These are phyloP conservation scores for Drosophila insularis DNA, from an alignment of 1,140 invertebrate species.

Conservation along the genomic window DNA sequence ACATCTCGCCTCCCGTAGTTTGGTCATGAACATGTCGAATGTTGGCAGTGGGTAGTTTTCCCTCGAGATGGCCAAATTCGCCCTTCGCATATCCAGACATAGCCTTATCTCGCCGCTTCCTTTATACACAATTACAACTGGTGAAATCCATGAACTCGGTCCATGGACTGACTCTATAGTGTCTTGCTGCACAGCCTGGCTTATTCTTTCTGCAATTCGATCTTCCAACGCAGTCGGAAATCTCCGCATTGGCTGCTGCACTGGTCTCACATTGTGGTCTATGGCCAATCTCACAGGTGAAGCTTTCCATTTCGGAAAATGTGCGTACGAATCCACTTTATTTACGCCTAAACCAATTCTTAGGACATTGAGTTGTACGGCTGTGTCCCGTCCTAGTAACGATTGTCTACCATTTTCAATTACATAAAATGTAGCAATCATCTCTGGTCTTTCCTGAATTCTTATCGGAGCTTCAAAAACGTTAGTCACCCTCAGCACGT, in stretches of 20 bases:
- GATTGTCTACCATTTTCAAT: too few relatives aligned
- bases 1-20: neutral
- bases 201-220: neutral
- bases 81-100: neutral
- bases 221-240: neutral
- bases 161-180: slow-evolving; percentile 24
- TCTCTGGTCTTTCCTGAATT: too few relatives aligned
- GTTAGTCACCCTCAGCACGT: too few relatives aligned
- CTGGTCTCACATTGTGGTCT: neutral
- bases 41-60: neutral
- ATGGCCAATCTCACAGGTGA: neutral
- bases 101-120: slow-evolving; percentile 3
- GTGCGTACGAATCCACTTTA: too few relatives aligned
- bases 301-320: too few relatives aligned
- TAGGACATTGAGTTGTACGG: neutral
- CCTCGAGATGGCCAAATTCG: neutral
- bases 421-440: too few relatives aligned
- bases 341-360: neutral
- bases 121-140: slow-evolving; percentile 21
- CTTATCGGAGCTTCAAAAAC: too few relatives aligned
- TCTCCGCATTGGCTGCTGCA: neutral
- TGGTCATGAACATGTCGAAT: neutral
- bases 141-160: slow-evolving; percentile 18
- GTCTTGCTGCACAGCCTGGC: neutral
- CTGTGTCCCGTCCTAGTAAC: neutral